A percentile compares a stretch with the other conserved stretches of the same genome.
These are phyloP conservation scores for Bombyx mori DNA, from an alignment of 1,140 invertebrate species.

Conservation along the genomic window DNA sequence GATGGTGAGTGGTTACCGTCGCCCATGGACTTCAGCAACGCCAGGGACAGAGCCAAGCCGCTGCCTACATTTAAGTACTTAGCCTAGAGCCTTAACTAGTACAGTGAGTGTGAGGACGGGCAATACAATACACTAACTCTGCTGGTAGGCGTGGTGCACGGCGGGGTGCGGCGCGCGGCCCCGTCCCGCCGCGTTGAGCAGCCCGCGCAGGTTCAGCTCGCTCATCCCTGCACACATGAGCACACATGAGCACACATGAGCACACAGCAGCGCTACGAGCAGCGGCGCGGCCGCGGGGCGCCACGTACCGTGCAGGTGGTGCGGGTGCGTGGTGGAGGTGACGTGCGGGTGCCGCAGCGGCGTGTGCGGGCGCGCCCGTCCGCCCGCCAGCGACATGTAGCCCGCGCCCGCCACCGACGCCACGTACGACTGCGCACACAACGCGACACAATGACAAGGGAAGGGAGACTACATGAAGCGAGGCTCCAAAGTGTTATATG, in stretches of 20 bases:
- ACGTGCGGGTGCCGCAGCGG: constrained; percentile 60
- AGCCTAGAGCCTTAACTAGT: too few species aligned
- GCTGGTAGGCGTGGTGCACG: constrained; percentile 52
- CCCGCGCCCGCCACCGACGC: constrained; percentile 16
- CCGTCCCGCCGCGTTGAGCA: constrained; percentile 43
- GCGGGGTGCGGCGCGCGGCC: constrained; percentile 24
- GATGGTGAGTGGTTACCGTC: too few species aligned
- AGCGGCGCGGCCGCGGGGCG: neutral
- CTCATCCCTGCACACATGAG: constrained; percentile 38
- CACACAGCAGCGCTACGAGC: neutral
- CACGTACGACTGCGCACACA: constrained; percentile 23
- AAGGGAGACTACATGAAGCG: neutral
- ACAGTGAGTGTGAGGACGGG: too few species aligned
- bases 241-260: neutral
- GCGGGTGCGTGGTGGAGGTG: constrained; percentile 64
- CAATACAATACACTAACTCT: constrained; percentile 33
- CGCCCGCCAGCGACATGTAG: constrained; percentile 41
- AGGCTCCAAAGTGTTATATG: constrained; percentile 9
- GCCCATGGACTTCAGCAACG: too few species aligned
- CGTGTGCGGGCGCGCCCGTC: constrained; percentile 63
- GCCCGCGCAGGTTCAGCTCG: constrained; percentile 64
- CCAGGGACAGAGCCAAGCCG: too few species aligned
- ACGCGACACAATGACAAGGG: neutral
- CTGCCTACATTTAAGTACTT: too few species aligned
- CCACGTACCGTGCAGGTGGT: constrained; percentile 53